These are phyloP conservation scores for Gobio occitaniae DNA, from an alignment of 2,797 vertebrate species.

Conservation along the genomic window DNA sequence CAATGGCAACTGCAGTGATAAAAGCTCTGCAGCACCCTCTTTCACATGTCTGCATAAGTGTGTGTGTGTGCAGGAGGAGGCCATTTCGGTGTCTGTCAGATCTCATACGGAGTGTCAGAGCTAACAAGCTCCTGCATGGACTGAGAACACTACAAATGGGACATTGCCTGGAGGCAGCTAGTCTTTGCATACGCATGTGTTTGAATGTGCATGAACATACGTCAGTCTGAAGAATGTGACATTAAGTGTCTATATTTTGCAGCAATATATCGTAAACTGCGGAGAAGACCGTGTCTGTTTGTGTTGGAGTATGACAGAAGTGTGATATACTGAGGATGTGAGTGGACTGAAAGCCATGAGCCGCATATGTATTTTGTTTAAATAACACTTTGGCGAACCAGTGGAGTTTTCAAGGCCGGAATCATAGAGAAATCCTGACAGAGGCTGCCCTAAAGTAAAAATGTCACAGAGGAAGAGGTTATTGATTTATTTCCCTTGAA, in stretches of 20 bases:
- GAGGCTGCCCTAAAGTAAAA: constrained; percentile 39
- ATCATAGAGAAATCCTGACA: constrained; percentile 20
- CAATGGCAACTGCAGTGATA: constrained; percentile 48
- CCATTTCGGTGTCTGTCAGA: constrained; percentile 52
- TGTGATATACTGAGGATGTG: background rate
- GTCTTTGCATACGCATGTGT: constrained; percentile 52
- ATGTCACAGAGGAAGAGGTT: constrained; percentile 27
- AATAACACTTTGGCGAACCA: too few relatives aligned
- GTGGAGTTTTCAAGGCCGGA: background rate
- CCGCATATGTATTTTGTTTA: background rate
- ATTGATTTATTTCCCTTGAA: constrained; percentile 44
- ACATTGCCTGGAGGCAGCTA: constrained; percentile 77
- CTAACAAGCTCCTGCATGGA: constrained; percentile 82
- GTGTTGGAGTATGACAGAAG: constrained; percentile 18
- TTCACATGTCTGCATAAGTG: constrained; percentile 41
- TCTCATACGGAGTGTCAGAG: constrained; percentile 80
- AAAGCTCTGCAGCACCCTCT: constrained; percentile 48
- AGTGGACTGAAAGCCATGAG: constrained; percentile 15
- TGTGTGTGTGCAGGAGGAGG: constrained; percentile 35
- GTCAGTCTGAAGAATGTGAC: constrained; percentile 40
- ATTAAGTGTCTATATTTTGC: constrained; percentile 29
- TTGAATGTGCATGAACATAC: constrained; percentile 39
- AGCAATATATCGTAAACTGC: background rate
- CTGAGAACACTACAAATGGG: constrained; percentile 80
- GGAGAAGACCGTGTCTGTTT: background rate